phyloP scores from a whole-genome alignment of 2,797 vertebrate genomes.

The Coreius guichenoti region DNA sequence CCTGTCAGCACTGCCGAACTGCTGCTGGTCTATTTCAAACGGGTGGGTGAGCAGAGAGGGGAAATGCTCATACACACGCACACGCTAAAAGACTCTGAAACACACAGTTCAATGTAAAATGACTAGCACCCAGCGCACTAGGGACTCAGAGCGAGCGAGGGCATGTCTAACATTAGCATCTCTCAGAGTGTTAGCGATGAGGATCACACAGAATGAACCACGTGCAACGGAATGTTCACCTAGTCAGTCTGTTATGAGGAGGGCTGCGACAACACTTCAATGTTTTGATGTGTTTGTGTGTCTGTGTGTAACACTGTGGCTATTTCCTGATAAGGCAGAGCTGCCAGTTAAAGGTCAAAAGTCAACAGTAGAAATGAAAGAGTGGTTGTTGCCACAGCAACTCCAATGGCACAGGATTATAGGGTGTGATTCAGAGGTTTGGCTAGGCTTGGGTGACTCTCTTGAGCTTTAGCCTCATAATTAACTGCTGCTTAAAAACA shows the following conservation, averaged over 20 bases:
- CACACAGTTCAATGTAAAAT: slow-evolving; percentile 29
- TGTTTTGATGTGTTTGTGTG: slow-evolving; percentile 52
- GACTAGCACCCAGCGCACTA: slow-evolving; percentile 8
- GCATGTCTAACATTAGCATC: slow-evolving; percentile 68
- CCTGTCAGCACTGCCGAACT: slow-evolving; percentile 78
- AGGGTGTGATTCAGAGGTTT: slow-evolving; percentile 21
- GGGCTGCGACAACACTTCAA: background rate
- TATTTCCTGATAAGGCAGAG: slow-evolving; percentile 21
- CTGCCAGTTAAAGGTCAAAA: slow-evolving; percentile 32
- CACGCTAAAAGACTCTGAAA: slow-evolving; percentile 19
- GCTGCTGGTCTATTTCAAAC: slow-evolving; percentile 78
- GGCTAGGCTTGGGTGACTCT: slow-evolving; percentile 20
- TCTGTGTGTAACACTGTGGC: slow-evolving; percentile 26
- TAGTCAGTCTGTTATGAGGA: background rate
- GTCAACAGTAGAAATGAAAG: slow-evolving; percentile 43
- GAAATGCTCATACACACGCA: slow-evolving; percentile 13
- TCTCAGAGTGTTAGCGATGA: slow-evolving; percentile 54
- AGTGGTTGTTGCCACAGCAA: slow-evolving; percentile 20
- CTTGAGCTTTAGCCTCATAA: slow-evolving; percentile 46
- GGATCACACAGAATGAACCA: slow-evolving; percentile 30
- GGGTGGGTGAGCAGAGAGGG: slow-evolving; percentile 73
- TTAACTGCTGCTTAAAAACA: slow-evolving; percentile 39
- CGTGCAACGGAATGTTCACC: slow-evolving; percentile 9
- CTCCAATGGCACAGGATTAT: slow-evolving; percentile 33
- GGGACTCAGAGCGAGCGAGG: slow-evolving; percentile 62